Base-by-base conservation (phyloP, 2,888 invertebrate species). In the Drosophila percnosoma region DNA sequence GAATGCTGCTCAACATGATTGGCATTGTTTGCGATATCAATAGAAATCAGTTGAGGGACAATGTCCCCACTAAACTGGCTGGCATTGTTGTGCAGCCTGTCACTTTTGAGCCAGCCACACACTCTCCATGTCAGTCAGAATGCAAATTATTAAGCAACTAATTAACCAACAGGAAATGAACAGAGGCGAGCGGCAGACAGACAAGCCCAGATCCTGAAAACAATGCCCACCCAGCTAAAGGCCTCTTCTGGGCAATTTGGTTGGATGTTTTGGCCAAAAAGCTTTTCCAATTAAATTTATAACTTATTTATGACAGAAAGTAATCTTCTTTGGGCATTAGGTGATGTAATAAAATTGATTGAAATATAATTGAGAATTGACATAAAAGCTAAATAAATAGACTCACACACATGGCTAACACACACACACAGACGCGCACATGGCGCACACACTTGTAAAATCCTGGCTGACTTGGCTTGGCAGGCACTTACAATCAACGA, bases 361-460 rank as follows among this genome's bases (percentile, higher is more conserved):
- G 88, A 88, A 89, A 88, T 89, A 88, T 88, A 88, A 88, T 88
- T 89, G 88, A 87, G 84, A 88, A 89, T 87, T 84, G 88, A 82
- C 85, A 88, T 83, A 88, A 87, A 85, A 87, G 80, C 79, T 76
- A 78, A 83, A 74, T 73, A 85, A 78, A 78, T 69, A 81, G 69
- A 66, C 70, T 72, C 34, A 64, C 34, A 38, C 36, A 21, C 49
- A 18, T 38, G 40, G 21, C 29, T 52, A 21, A 42, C 24, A 33
- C 60, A 67, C 36, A 61, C 21, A 45, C 15, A 58, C 13, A 0
- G 38, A 57, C 48, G 64, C 45, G 55, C 52, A 38, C 31, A 45
- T 31, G 57, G 62, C 62, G 69, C 65, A 64, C 45, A 64, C 55
- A 73, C 74, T 75, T 81, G 75, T 81, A 84, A 85, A 85, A 80